Evolutionary conservation across 1,140 invertebrate genomes (phyloP).

Genomic region (Matsumurasca onukii): DNA sequence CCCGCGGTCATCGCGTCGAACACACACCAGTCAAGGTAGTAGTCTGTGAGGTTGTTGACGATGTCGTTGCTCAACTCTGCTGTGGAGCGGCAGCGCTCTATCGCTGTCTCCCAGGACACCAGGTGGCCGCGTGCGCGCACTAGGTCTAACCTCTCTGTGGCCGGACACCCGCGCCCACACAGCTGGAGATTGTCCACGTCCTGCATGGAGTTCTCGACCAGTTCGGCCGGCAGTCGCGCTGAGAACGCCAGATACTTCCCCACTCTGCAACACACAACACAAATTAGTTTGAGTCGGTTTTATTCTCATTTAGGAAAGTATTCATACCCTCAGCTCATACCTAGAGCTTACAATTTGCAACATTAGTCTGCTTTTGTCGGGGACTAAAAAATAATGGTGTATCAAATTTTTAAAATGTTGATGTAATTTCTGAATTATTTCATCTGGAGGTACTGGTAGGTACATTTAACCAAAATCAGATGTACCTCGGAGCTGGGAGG

Average conservation of each 20-base stretch:
- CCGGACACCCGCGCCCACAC: conserved; percentile 56
- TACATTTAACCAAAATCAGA: too few relatives aligned
- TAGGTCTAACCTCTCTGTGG: conserved; percentile 51
- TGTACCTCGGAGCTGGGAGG: too few relatives aligned
- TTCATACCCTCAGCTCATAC: too few relatives aligned
- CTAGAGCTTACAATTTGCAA: too few relatives aligned
- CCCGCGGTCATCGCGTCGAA: conserved; percentile 60
- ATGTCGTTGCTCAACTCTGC: conserved; percentile 36
- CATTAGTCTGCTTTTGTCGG: too few relatives aligned
- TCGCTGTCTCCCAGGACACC: conserved; percentile 37
- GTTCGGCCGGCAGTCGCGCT: conserved; percentile 52
- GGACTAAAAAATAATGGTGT: too few relatives aligned
- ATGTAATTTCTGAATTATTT: too few relatives aligned
- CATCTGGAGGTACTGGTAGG: too few relatives aligned
- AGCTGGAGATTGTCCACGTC: conserved; percentile 49
- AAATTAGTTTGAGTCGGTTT: too few relatives aligned
- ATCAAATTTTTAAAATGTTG: too few relatives aligned
- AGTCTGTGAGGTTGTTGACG: conserved; percentile 51
- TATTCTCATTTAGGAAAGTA: too few relatives aligned
- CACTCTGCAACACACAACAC: too few relatives aligned
- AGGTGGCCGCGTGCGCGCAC: conserved; percentile 40
- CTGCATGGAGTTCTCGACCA: conserved; percentile 41
- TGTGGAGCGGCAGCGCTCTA: conserved; percentile 35
- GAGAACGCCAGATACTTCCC: conserved; percentile 56
- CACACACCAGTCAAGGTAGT: conserved; percentile 61